Evolutionary conservation across 2,113 vertebrate genomes (phyloP).

Genomic region (Platanista minor): DNA sequence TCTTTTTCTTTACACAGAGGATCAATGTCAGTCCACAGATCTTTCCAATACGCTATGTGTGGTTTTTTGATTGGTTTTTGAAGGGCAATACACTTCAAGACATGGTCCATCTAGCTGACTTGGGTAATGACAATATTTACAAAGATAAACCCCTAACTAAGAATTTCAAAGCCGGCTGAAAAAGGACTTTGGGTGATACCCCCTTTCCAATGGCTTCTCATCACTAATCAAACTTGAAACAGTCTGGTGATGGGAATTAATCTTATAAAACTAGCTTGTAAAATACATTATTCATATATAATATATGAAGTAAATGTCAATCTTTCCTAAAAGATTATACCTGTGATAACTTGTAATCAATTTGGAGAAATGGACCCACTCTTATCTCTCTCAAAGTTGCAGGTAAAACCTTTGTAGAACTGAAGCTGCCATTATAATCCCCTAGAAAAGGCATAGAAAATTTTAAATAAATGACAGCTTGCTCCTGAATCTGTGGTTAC

Average conservation of each 20-base stretch:
- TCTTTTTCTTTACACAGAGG: not conserved
- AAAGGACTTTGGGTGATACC: not conserved
- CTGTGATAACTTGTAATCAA: not conserved
- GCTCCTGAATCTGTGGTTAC: not conserved
- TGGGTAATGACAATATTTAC: not conserved
- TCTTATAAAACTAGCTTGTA: not conserved
- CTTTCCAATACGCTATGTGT: not conserved
- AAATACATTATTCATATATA: not conserved
- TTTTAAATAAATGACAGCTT: not conserved
- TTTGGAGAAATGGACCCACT: not conserved
- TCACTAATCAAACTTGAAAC: not conserved
- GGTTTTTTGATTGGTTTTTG: not conserved
- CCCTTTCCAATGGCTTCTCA: not conserved
- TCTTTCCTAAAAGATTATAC: not conserved
- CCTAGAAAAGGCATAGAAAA: not conserved
- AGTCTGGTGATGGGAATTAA: not conserved
- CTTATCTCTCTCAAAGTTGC: not conserved
- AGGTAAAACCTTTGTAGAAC: not conserved
- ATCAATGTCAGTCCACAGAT: not conserved
- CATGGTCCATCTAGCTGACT: not conserved
- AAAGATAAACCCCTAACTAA: not conserved
- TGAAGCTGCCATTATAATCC: not conserved
- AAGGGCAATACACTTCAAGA: not conserved
- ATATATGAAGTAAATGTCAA: not conserved
- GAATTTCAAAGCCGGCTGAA: not conserved